Percentiles rank a stretch among this genome's conserved stretches.
These are phyloP conservation scores for Drosophila paramelanica DNA, from an alignment of 2,888 invertebrate species.

Conservation along the genomic window DNA sequence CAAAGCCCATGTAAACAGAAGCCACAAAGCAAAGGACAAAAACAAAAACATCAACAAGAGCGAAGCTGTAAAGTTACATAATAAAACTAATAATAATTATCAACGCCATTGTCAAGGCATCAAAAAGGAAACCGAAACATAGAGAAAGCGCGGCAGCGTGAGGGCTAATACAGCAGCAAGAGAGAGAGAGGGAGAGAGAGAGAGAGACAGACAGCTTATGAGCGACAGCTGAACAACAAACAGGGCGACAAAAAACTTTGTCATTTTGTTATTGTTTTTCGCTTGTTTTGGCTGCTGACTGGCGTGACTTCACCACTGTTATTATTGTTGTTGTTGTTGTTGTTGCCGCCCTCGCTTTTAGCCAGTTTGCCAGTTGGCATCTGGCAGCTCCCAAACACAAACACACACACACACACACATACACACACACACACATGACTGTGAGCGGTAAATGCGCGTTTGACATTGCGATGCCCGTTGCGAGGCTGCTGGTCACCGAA, in stretches of 20 bases:
- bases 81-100: conserved; percentile 82
- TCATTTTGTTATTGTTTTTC: conserved; percentile 59
- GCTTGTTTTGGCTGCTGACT: conserved; percentile 45
- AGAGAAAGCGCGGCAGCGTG: not conserved
- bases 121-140: conserved; percentile 40
- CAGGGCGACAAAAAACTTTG: conserved; percentile 43
- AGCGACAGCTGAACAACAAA: conserved; percentile 12
- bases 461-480: conserved; percentile 60
- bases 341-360: conserved; percentile 31
- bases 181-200: not conserved
- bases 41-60: conserved; percentile 6
- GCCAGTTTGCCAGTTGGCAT: conserved; percentile 48
- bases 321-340: conserved; percentile 18
- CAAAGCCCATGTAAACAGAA: conserved; percentile 64
- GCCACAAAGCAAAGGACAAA: conserved; percentile 34
- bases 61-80: conserved; percentile 76
- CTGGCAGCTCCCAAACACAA: conserved; percentile 29
- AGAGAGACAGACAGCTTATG: not conserved
- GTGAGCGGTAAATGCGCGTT: conserved; percentile 54
- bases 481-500: conserved; percentile 40
- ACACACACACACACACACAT: conserved; percentile 1
- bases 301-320: conserved; percentile 28
- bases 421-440: conserved; percentile 27
- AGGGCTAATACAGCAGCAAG: not conserved
- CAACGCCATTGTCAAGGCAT: conserved; percentile 76